phyloP scores from a whole-genome alignment of 2,113 vertebrate species.

The Ceyx cyanopectus region DNA sequence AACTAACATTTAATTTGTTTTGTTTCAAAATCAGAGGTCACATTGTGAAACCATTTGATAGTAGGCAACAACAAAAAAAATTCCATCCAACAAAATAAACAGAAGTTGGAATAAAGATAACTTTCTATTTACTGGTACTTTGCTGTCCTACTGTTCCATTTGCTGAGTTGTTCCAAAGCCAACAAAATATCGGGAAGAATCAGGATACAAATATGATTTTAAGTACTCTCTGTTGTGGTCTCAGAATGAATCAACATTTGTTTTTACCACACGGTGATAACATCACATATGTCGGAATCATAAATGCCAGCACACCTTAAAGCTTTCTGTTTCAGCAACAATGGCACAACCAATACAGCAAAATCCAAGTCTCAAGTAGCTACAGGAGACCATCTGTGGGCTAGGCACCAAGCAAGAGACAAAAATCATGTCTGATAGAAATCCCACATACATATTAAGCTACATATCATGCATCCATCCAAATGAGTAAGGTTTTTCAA shows the following conservation, averaged over 20 bases:
- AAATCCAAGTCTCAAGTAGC: background rate
- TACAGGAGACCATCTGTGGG: background rate
- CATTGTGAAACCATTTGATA: constrained; percentile 40
- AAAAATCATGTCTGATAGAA: background rate
- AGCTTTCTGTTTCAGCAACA: background rate
- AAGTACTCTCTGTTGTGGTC: background rate
- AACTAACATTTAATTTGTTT: constrained; percentile 59
- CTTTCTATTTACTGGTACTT: constrained; percentile 44
- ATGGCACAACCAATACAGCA: background rate
- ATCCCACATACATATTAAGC: background rate
- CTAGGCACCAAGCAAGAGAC: background rate
- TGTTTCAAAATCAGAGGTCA: constrained; percentile 64
- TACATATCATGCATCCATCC: background rate
- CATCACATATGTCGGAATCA: constrained; percentile 14
- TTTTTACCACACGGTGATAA: background rate
- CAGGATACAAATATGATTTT: constrained; percentile 1
- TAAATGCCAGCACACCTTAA: constrained; percentile 15
- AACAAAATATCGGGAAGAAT: background rate
- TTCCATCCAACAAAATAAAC: constrained; percentile 10
- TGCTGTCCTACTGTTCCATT: constrained; percentile 36
- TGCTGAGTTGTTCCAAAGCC: constrained; percentile 30
- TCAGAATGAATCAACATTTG: background rate
- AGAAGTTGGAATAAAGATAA: constrained; percentile 42
- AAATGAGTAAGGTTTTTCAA: background rate
- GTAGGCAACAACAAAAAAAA: background rate